Conservation (phyloP, 2,888 invertebrate genomes). For the Dorcus parallelipipedus region DNA sequence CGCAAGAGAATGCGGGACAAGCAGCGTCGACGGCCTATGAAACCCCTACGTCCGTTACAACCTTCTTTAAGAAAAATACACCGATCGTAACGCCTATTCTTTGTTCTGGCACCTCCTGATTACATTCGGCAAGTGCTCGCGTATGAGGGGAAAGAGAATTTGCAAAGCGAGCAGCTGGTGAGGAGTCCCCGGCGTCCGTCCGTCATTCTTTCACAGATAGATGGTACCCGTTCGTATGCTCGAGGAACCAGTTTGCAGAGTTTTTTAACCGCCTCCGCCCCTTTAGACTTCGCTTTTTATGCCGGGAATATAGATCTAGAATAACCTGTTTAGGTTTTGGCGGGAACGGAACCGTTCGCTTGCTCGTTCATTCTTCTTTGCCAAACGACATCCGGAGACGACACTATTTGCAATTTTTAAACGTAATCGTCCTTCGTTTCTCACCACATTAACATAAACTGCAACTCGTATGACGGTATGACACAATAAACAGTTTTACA, state of each 20-base stretch:
- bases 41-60: slow-evolving; percentile 25
- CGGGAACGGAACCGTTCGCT: slow-evolving; percentile 27
- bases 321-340: slow-evolving; percentile 44
- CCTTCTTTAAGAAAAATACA: slow-evolving; percentile 25
- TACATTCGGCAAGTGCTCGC: slow-evolving; percentile 43
- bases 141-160: slow-evolving; percentile 30
- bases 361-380: slow-evolving; percentile 2
- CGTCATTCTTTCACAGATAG: slow-evolving; percentile 3
- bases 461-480: no score
- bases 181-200: slow-evolving; percentile 11
- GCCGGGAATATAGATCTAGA: slow-evolving; percentile 40
- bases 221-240: slow-evolving; percentile 12
- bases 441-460: no score
- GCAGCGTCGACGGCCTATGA: neutral
- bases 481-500: no score
- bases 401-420: slow-evolving; percentile 10
- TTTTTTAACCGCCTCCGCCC: slow-evolving; percentile 49
- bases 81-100: slow-evolving; percentile 30
- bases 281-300: slow-evolving; percentile 33
- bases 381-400: slow-evolving; percentile 16
- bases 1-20: neutral
- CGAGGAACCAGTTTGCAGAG: slow-evolving; percentile 9
- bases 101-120: slow-evolving; percentile 41
- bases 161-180: slow-evolving; percentile 30
- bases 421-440: no score